A percentile compares a stretch with the other conserved stretches of the same genome.
These are phyloP conservation scores for Malacoctenus gilli DNA, from an alignment of 2,797 vertebrate species.

Conservation along the genomic window DNA sequence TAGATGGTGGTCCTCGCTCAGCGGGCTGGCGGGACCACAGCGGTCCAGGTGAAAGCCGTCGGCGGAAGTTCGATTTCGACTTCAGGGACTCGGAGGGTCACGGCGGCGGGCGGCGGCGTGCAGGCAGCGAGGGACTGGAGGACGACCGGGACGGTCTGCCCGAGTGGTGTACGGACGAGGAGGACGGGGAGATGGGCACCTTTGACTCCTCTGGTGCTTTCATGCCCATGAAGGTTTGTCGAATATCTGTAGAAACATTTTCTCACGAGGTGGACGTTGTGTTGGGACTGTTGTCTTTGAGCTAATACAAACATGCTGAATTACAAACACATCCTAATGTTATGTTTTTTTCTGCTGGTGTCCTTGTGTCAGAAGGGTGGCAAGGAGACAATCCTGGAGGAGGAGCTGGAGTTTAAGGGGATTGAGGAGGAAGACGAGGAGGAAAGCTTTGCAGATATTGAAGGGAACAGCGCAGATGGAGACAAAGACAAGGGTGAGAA, in stretches of 20 bases:
- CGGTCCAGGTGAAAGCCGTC: conserved; percentile 80
- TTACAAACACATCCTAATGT: neutral
- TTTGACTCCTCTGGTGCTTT: conserved; percentile 94
- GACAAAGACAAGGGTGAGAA: conserved; percentile 75
- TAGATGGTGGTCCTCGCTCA: conserved; percentile 88
- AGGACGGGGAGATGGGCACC: conserved; percentile 92
- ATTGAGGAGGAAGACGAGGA: conserved; percentile 87
- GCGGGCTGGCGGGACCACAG: conserved; percentile 91
- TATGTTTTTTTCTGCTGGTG: accelerated
- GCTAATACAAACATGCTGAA: no score
- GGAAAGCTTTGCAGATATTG: conserved; percentile 56
- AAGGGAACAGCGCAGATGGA: conserved; percentile 66
- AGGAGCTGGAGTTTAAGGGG: conserved; percentile 90
- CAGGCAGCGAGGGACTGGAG: conserved; percentile 86
- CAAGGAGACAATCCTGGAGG: conserved; percentile 88
- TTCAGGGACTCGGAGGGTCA: conserved; percentile 86
- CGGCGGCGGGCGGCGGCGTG: conserved; percentile 80
- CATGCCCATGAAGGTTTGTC: conserved; percentile 83
- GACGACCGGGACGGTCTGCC: conserved; percentile 90
- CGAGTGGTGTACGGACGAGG: conserved; percentile 93
- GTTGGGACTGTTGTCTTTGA: no score
- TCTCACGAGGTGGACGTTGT: no score
- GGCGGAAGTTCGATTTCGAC: conserved; percentile 91
- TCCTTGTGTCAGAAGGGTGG: conserved; percentile 82
- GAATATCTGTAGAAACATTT: neutral